Evolutionary conservation across 2,113 vertebrate species (phyloP).

Genomic region (Percopsis transmontana): DNA sequence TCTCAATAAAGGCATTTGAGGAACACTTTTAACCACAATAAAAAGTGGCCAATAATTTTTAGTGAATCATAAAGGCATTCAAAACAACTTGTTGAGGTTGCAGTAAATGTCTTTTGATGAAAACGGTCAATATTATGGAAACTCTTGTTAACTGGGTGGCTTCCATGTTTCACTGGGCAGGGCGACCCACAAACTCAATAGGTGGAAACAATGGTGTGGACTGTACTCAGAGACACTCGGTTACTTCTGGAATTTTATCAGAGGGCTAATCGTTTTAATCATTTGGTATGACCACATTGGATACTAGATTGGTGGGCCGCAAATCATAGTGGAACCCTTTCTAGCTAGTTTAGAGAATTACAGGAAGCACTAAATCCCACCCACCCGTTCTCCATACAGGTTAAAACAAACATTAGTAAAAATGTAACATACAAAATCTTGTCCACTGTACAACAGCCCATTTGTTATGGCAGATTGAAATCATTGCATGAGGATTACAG

Average conservation of each 20-base stretch:
- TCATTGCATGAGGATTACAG: too few species aligned
- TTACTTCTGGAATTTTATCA: background rate
- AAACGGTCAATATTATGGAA: constrained; percentile 43
- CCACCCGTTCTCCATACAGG: constrained; percentile 7
- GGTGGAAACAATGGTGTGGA: background rate
- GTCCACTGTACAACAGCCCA: too few species aligned
- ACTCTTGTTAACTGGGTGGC: constrained; percentile 7
- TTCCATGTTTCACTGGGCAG: constrained; percentile 31
- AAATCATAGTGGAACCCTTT: too few species aligned
- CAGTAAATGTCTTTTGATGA: constrained; percentile 28
- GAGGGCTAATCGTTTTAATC: too few species aligned
- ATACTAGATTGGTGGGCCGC: too few species aligned
- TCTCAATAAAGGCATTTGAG: too few species aligned
- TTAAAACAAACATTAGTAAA: constrained; percentile 16
- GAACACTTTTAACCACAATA: too few species aligned
- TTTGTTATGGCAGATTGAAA: too few species aligned
- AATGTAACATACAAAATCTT: too few species aligned
- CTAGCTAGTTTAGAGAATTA: background rate
- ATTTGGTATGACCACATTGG: too few species aligned
- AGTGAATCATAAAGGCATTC: constrained; percentile 7
- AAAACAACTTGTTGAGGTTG: constrained; percentile 50
- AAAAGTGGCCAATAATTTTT: too few species aligned
- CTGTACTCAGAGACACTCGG: background rate
- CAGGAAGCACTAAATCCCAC: background rate
- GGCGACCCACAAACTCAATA: background rate